Base-by-base conservation (phyloP, 2,888 invertebrate genomes). In the Amblyjoppa proteus region DNA sequence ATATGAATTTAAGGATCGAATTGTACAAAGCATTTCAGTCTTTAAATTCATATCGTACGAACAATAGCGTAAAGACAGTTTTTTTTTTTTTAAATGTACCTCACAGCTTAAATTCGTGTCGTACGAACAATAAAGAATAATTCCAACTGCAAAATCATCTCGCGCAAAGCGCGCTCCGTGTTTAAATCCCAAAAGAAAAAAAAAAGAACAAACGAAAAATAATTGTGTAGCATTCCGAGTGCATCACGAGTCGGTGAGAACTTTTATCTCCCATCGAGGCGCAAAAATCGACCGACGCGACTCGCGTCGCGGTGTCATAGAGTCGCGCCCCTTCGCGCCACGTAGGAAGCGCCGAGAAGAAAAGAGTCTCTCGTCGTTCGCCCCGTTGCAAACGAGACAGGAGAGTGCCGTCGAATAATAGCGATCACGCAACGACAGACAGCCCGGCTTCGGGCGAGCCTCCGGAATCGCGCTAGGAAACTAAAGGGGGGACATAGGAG, bases 371-470 rank as follows among this genome's bases (percentile, higher is more conserved):
- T 73, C 74, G 58, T 70, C 77, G 84, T 70, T 80, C 74, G 45
- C 56, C 66, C 28, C 41, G 51, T 38, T 79, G 66, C 77, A 82
- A 75, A 71, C 28, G 77, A 38, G 80, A 69, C 68, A 58, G 75
- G 81, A 53, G 75, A 38, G 68, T 51, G 13, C 73, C 58, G 61
- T n/a, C 68, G 58, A 85, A 88, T 84, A 86, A 84, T 80, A 76
- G 82, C 84, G 84, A 84, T 84, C 53, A 81, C 82, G 84, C 75
- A 83, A 85, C 77, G 53, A 78, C 66, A 79, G 34, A 66, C 51
- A 58, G 64, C 41, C 74, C 28, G 70, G 76, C 66, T 78, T 78
- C 78, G 79, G 85, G 76, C 83, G 82, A 58, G 81, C 81, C 34
- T 61, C 41, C 41, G 34, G 56, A 34, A 70, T 6, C 31, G 69